Evolutionary conservation across 1,140 invertebrate species (phyloP).

Genomic region (Oncopodura yosiiana): DNA sequence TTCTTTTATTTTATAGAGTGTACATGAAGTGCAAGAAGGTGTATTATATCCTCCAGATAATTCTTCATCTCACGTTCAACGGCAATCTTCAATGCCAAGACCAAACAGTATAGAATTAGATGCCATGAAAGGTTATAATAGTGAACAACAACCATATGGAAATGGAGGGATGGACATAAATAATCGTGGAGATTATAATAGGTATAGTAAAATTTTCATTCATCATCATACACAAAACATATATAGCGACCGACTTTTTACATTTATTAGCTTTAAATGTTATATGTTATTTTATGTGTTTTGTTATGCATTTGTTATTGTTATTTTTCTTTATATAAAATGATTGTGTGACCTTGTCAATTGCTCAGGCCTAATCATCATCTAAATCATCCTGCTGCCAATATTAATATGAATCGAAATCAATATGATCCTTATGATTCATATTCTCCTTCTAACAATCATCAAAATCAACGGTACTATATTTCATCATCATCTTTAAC

Average conservation of each 20-base stretch:
- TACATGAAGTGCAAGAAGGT: constrained; percentile 17
- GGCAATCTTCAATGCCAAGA: constrained; percentile 8
- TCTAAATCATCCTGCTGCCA: too few relatives aligned
- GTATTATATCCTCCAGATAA: constrained; percentile 19
- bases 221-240: too few relatives aligned
- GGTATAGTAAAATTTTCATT: too few relatives aligned
- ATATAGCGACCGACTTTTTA: too few relatives aligned
- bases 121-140: constrained; percentile 12
- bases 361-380: too few relatives aligned
- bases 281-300: too few relatives aligned
- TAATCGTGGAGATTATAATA: constrained; percentile 13
- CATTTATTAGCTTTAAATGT: too few relatives aligned
- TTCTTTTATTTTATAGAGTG: constrained; percentile 1
- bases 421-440: too few relatives aligned
- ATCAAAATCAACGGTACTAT: constrained; percentile 7
- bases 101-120: constrained; percentile 23
- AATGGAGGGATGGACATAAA: constrained; percentile 21
- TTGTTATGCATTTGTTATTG: too few relatives aligned
- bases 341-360: too few relatives aligned
- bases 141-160: constrained; percentile 16
- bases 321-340: too few relatives aligned
- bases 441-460: neutral
- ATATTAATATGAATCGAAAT: too few relatives aligned
- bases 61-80: constrained; percentile 8
- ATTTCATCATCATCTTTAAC: constrained; percentile 6